Conservation (phyloP, 2,888 invertebrate species). For the Zele albiditarsus region DNA sequence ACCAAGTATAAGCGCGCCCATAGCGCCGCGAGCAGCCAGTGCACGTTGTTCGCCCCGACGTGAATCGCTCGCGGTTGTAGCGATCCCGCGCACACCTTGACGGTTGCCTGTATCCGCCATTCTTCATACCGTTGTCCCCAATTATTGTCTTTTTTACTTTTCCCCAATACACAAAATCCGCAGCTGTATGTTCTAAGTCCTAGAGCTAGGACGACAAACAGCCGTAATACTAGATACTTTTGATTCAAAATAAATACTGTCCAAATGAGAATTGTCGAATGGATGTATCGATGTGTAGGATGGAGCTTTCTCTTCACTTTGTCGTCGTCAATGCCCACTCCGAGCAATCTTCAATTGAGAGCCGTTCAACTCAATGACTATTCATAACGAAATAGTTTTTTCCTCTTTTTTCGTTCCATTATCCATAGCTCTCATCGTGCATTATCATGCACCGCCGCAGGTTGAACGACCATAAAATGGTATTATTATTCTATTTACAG, state of each 20-base stretch:
- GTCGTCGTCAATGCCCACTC: background rate
- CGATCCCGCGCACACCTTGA: constrained; percentile 67
- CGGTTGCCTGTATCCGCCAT: constrained; percentile 71
- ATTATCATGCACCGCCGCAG: constrained; percentile 20
- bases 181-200: background rate
- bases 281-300: background rate
- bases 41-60: constrained; percentile 66
- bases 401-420: background rate
- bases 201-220: background rate
- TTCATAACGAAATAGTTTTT: background rate
- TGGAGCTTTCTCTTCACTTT: background rate
- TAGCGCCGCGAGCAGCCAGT: constrained; percentile 71
- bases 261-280: background rate
- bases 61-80: constrained; percentile 65
- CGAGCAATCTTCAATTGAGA: background rate
- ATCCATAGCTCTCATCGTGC: background rate
- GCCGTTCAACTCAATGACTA: background rate
- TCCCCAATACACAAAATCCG: background rate
- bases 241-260: background rate
- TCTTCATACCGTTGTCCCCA: constrained; percentile 68
- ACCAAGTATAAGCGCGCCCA: constrained; percentile 66
- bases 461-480: constrained; percentile 21
- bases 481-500: constrained; percentile 7
- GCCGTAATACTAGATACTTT: background rate
- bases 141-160: constrained; percentile 39